Conservation (phyloP, 2,113 vertebrate species). For the Gymnorhina tibicen region DNA sequence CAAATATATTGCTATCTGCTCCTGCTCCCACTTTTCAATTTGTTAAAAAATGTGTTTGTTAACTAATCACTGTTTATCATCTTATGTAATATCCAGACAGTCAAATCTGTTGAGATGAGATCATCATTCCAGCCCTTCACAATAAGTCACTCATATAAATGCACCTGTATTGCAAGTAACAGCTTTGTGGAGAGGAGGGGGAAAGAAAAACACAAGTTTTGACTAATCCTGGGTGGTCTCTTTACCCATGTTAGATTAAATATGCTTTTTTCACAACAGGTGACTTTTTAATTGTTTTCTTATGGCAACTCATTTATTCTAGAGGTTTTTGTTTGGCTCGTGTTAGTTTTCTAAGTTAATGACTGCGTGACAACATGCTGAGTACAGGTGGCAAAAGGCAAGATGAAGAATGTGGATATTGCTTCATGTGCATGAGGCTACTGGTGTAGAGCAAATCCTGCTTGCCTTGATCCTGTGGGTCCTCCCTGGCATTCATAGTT, state of each 20-base stretch:
- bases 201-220: neutral
- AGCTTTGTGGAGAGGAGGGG: neutral
- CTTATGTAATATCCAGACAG: neutral
- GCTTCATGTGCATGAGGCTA: neutral
- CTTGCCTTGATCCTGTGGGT: neutral
- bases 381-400: slow-evolving; percentile 70
- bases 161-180: slow-evolving; percentile 59
- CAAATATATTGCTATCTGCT: neutral
- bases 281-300: slow-evolving; percentile 79
- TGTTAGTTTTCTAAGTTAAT: slow-evolving; percentile 71
- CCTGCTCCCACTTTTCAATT: neutral
- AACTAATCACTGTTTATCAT: neutral
- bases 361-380: slow-evolving; percentile 71
- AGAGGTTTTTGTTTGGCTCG: slow-evolving; percentile 60
- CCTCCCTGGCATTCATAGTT: neutral
- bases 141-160: slow-evolving; percentile 56
- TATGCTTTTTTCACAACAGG: slow-evolving; percentile 74
- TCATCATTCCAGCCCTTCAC: neutral
- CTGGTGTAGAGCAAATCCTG: neutral
- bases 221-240: slow-evolving; percentile 70
- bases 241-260: slow-evolving; percentile 63
- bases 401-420: slow-evolving; percentile 41
- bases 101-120: neutral
- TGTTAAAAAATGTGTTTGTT: neutral
- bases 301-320: slow-evolving; percentile 70